These are phyloP conservation scores for Diachrysia chrysitis DNA, from an alignment of 2,888 invertebrate species.

Conservation along the genomic window DNA sequence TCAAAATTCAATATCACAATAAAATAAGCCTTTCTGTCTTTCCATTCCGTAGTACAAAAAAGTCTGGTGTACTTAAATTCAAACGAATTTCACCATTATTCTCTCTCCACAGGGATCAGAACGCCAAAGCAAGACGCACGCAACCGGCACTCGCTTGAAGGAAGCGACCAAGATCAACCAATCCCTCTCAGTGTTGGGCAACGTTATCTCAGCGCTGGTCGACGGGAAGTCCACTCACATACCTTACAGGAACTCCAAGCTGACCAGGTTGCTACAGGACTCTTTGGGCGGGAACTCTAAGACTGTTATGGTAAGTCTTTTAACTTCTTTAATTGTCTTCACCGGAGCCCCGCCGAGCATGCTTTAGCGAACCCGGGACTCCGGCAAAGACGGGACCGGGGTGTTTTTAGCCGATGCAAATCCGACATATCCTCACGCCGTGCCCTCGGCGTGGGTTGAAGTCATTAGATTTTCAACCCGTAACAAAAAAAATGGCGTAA, in stretches of 20 bases:
- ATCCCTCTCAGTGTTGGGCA: conserved; percentile 98
- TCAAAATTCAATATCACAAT: neutral
- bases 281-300: conserved; percentile 99
- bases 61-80: neutral
- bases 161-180: conserved; percentile 99
- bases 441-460: too few relatives aligned
- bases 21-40: too few relatives aligned
- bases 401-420: too few relatives aligned
- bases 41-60: too few relatives aligned
- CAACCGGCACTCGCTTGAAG: conserved; percentile 96
- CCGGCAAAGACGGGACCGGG: too few relatives aligned
- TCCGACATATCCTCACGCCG: too few relatives aligned
- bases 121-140: conserved; percentile 98
- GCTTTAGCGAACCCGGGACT: too few relatives aligned
- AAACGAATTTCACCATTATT: neutral
- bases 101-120: conserved; percentile 94
- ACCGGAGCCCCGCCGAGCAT: too few relatives aligned
- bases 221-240: conserved; percentile 99
- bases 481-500: too few relatives aligned
- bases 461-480: too few relatives aligned
- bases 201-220: conserved; percentile 99
- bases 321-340: too few relatives aligned
- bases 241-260: conserved; percentile 99
- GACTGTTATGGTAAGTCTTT: conserved; percentile 94
- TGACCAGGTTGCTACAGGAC: conserved; percentile 98